These are phyloP conservation scores for Neodiprion fabricii DNA, from an alignment of 1,140 invertebrate species.

Conservation along the genomic window DNA sequence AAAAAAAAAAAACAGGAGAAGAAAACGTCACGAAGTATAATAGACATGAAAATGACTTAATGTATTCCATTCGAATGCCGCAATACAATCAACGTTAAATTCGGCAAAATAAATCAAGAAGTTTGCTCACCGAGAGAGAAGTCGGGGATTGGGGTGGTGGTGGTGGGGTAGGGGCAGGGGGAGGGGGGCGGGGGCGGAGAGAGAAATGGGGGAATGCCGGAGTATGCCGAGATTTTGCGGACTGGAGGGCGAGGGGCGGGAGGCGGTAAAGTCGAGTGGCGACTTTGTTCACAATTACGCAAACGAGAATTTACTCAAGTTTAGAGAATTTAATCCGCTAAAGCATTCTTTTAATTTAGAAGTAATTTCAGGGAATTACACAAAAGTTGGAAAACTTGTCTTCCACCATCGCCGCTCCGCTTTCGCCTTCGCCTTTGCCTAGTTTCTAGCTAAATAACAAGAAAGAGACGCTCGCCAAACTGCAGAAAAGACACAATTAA, in stretches of 20 bases:
- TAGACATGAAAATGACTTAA: not conserved
- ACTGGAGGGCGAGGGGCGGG: too few relatives aligned
- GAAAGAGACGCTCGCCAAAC: not conserved
- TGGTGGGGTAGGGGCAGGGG: too few relatives aligned
- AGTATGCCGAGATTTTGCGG: too few relatives aligned
- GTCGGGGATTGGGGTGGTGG: not conserved
- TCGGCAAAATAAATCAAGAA: constrained; percentile 7
- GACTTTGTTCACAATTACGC: constrained; percentile 7
- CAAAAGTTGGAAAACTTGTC: not conserved
- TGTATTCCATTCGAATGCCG: constrained; percentile 1
- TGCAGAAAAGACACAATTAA: not conserved
- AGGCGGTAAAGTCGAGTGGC: not conserved
- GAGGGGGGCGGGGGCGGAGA: not conserved
- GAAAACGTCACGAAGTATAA: not conserved
- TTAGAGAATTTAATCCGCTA: constrained; percentile 5
- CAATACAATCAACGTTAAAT: constrained; percentile 4
- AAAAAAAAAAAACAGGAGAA: not conserved
- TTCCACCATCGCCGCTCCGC: too few relatives aligned
- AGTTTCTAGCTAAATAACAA: not conserved
- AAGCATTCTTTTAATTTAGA: constrained; percentile 6
- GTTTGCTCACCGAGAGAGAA: not conserved
- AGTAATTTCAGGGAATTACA: constrained; percentile 7
- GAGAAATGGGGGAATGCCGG: not conserved
- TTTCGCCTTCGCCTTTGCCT: not conserved
- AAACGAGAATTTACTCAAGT: constrained; percentile 7